A percentile compares a stretch with the other conserved stretches of the same genome.
These are phyloP conservation scores for Apamea crenata DNA, from an alignment of 2,888 invertebrate species.

Conservation along the genomic window DNA sequence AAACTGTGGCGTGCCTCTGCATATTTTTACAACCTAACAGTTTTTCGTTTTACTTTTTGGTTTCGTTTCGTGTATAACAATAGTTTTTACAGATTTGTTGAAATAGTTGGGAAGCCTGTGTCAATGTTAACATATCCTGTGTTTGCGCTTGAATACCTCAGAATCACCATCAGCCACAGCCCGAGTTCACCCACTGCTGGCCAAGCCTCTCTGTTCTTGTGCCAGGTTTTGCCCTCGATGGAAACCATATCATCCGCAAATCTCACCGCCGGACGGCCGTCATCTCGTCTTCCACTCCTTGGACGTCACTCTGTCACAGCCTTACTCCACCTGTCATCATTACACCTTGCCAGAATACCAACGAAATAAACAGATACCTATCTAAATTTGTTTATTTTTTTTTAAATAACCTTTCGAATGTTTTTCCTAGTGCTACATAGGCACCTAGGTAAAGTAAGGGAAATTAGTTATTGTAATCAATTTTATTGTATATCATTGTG, in stretches of 20 bases:
- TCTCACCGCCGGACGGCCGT: too few species aligned
- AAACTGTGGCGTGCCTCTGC: conserved; percentile 45
- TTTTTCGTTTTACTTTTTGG: conserved; percentile 1
- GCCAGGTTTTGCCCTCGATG: too few species aligned
- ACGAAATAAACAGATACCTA: not conserved
- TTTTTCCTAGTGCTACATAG: not conserved
- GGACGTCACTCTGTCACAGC: too few species aligned
- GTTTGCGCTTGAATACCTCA: not conserved
- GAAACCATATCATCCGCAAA: too few species aligned
- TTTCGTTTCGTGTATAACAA: not conserved
- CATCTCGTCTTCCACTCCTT: too few species aligned
- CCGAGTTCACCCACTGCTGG: too few species aligned
- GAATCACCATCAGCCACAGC: too few species aligned
- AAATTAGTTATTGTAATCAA: too few species aligned
- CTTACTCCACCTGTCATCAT: too few species aligned
- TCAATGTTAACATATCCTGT: not conserved
- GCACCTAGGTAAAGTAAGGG: too few species aligned
- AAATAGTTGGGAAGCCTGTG: not conserved
- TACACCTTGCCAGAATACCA: not conserved
- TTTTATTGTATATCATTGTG: too few species aligned
- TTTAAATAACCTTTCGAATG: not conserved
- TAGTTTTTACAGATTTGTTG: not conserved
- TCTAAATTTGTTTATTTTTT: not conserved
- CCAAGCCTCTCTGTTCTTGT: too few species aligned
- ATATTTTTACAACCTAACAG: conserved; percentile 43